Evolutionary conservation across 2,797 vertebrate species (phyloP), one percentile per base, ranked within the genome.

Genomic region (Micropoecilia bifurca): DNA sequence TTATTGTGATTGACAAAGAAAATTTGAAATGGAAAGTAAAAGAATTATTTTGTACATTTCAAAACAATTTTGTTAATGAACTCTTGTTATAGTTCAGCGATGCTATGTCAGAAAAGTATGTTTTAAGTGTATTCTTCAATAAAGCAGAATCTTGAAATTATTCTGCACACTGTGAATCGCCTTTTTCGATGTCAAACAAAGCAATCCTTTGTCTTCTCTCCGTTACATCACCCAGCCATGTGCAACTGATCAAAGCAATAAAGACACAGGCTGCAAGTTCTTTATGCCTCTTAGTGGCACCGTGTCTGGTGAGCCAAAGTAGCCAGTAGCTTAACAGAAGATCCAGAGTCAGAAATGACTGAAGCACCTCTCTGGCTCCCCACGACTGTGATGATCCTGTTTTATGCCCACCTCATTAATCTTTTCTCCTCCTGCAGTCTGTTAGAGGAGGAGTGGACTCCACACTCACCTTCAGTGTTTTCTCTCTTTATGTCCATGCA

Each of bases 291-390:
- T 4, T 30, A 48, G 73, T 78, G 79, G 47, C 71, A 46, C n/a
- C n/a, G 25, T 48, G 78, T 78, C 66, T 78, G 68, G 83, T 53
- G 47, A 72, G 66, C 45, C 63, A 68, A 30, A 80, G 47, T 63
- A 85, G 81, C 79, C 75, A 59, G 79, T 80, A 83, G 88, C 91
- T 93, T 86, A 92, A 76, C 74, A 78, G 83, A 69, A 72, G 82
- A 91, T 88, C 78, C 76, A 36, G 74, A 75, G 75, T 80, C 85
- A 79, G 81, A 61, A 73, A 57, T 83, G 73, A 76, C 55, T 78
- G 80, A 87, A 75, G 77, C 82, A 50, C 82, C 80, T 73, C 75
- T 84, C 74, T 75, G 68, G 81, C 89, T 91, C 80, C 85, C 36
- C 76, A 33, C 43, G 33, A 83, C 77, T 83, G 72, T 80, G 76